phyloP scores from a whole-genome alignment of 1,140 invertebrate species.

The Gyrodactylus bullatarudis region DNA sequence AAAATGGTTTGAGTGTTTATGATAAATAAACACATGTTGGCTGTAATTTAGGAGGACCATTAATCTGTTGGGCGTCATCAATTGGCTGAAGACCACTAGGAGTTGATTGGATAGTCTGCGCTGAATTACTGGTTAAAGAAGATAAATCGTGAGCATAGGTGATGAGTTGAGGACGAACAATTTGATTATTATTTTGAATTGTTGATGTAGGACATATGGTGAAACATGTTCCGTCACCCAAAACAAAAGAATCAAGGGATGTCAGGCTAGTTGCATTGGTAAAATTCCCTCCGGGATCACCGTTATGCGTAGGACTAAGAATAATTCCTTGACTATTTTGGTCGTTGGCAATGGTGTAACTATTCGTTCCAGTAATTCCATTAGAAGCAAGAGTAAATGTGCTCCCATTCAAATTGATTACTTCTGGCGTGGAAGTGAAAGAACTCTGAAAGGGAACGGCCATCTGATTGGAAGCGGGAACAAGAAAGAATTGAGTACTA shows the following conservation, averaged over 20 bases:
- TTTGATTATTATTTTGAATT: not conserved
- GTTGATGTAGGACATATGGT: not conserved
- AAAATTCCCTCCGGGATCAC: not conserved
- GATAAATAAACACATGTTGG: not conserved
- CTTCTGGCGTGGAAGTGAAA: not conserved
- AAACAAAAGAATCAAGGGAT: not conserved
- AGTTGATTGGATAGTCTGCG: too few species aligned
- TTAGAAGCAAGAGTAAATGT: not conserved
- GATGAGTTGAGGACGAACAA: not conserved
- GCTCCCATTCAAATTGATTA: not conserved
- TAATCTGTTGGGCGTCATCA: not conserved
- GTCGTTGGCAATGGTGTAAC: not conserved
- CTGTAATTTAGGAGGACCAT: not conserved
- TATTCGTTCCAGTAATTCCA: not conserved
- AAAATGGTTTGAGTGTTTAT: too few species aligned
- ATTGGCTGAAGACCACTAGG: too few species aligned
- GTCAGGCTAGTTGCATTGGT: not conserved
- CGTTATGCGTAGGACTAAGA: too few species aligned
- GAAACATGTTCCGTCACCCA: not conserved
- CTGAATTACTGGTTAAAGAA: too few species aligned
- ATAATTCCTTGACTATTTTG: not conserved
- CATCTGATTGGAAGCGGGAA: not conserved
- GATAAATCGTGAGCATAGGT: not conserved
- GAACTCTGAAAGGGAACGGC: not conserved
- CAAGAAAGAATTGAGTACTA: not conserved